Evolutionary conservation across 2,113 vertebrate species (phyloP), one percentile per base, ranked within the genome.

Genomic region (Sorex araneus): DNA sequence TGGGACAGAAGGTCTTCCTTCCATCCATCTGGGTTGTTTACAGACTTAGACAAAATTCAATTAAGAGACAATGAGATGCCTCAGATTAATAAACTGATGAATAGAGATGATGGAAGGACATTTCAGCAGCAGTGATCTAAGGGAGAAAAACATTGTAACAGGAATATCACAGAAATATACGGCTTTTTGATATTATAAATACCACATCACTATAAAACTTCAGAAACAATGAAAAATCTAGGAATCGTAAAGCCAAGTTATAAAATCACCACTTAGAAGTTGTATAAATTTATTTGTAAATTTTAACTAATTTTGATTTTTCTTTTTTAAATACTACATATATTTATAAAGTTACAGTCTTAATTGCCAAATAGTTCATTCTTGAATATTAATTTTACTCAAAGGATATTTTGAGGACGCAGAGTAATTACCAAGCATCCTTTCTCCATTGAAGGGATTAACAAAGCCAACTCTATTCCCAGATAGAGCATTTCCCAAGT

Each of bases 331-430:
- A 94, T 64, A 7, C 77, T 94, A 82, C 73, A 76, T 57, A 79
- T 85, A 93, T 83, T 92, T 94, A 83, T 83, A 94, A 69, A 94
- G 32, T 92, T 69, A 12, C 13, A 92, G 12, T 8, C 23, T 13
- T 82, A 94, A 67, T 86, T 93, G 86, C 64, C 50, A 90, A 94
- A 50, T 50, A 13, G 63, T 73, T 40, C 43, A 54, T 90, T 18
- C 15, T 90, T 92, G 71, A 88, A 69, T 93, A 88, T 73, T 88
- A 83, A 89, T 86, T 93, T 94, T 28, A 88, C 50, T 92, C 60
- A 64, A 95, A 88, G 78, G 50, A 40, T 84, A 83, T 84, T 82
- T 93, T 79, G 94, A 95, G 32, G 57, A 19, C n/a, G 83, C n/a
- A 88, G 25, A 89, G 75, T 66, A 75, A 67, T 90, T 67, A 27